A percentile compares a stretch with the other conserved stretches of the same genome.
phyloP scores from a whole-genome alignment of 2,888 invertebrate genomes.

The Sphaerophoria rueppellii region DNA sequence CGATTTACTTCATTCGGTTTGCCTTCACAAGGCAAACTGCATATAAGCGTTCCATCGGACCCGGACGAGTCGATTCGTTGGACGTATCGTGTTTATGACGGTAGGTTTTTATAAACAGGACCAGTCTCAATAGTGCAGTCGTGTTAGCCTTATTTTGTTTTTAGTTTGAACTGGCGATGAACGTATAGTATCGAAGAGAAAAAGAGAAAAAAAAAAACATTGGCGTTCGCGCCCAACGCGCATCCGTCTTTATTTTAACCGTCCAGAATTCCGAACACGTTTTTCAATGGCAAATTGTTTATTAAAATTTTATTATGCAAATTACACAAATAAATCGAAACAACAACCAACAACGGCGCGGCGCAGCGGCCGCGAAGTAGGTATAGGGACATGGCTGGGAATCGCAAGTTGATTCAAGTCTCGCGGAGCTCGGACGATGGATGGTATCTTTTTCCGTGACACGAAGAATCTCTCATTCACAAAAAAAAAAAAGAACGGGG shows the following conservation, averaged over 20 bases:
- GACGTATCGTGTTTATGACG: too few species aligned
- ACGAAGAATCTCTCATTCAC: slow-evolving; percentile 44
- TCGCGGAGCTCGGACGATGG: neutral
- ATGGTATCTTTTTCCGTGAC: slow-evolving; percentile 36
- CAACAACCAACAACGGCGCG: neutral
- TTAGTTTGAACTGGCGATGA: neutral
- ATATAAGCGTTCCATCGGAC: neutral
- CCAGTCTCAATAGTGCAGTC: slow-evolving; percentile 1
- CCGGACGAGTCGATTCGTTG: neutral
- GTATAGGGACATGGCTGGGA: slow-evolving; percentile 2
- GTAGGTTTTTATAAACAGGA: slow-evolving; percentile 10
- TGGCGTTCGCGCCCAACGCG: slow-evolving; percentile 38
- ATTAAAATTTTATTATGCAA: slow-evolving; percentile 72
- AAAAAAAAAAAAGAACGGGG: neutral
- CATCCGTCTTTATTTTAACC: slow-evolving; percentile 56
- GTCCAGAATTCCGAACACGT: slow-evolving; percentile 72
- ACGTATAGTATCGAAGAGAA: neutral
- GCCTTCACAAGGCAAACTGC: slow-evolving; percentile 43
- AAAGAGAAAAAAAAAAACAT: neutral
- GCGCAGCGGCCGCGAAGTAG: neutral
- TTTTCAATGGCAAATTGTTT: slow-evolving; percentile 72
- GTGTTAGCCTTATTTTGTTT: slow-evolving; percentile 4
- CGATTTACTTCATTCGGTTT: slow-evolving; percentile 64
- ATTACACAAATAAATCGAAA: slow-evolving; percentile 63
- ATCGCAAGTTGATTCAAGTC: slow-evolving; percentile 23